A percentile compares a stretch with the other conserved stretches of the same genome.
Evolutionary conservation across 2,888 invertebrate species (phyloP).

Genomic region (Dilophus febrilis): DNA sequence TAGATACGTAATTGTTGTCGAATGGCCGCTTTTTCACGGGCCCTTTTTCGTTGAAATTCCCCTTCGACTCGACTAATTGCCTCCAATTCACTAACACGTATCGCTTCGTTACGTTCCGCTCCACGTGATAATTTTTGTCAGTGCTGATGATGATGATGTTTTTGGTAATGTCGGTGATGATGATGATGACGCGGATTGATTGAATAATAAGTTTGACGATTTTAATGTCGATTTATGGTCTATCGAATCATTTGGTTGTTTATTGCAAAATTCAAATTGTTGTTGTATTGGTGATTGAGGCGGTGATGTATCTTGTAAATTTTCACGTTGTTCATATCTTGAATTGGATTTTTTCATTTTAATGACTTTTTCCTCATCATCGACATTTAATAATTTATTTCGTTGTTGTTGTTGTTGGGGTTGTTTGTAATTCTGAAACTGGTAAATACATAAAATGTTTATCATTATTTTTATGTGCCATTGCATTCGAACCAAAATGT

Average conservation of each 20-base stretch:
- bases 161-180: neutral
- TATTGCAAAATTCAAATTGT: too few species aligned
- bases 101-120: slow-evolving; percentile 59
- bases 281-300: neutral
- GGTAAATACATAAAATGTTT: slow-evolving; percentile 65
- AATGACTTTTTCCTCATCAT: neutral
- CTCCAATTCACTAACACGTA: slow-evolving; percentile 57
- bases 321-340: neutral
- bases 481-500: too few species aligned
- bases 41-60: slow-evolving; percentile 71
- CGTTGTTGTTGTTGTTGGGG: neutral
- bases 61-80: slow-evolving; percentile 69
- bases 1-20: slow-evolving; percentile 57
- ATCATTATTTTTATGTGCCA: too few species aligned
- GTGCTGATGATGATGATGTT: neutral
- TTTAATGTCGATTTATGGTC: too few species aligned
- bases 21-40: slow-evolving; percentile 56
- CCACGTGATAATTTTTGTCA: slow-evolving; percentile 50
- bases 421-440: slow-evolving; percentile 6
- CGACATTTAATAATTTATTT: too few species aligned
- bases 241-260: too few species aligned
- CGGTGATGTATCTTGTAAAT: slow-evolving; percentile 8
- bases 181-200: neutral
- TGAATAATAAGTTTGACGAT: too few species aligned
- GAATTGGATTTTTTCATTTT: neutral